Conservation (phyloP, 2,888 invertebrate genomes). For the Oscheius sp. region DNA sequence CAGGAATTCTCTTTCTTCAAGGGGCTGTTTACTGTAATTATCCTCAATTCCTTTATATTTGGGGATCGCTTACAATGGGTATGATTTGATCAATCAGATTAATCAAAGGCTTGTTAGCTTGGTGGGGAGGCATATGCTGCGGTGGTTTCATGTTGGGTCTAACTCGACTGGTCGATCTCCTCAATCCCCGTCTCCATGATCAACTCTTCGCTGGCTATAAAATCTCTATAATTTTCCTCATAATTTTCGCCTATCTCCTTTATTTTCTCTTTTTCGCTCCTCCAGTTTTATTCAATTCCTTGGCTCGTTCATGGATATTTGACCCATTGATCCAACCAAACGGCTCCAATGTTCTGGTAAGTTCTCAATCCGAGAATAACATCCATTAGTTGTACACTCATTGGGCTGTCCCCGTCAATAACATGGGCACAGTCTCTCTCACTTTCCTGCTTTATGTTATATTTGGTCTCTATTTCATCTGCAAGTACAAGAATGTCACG, state of each 20-base stretch:
- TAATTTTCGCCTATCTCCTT: constrained; percentile 1
- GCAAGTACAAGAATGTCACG: constrained; percentile 13
- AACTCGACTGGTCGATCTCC: constrained; percentile 26
- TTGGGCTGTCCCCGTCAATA: constrained; percentile 19
- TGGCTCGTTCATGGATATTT: constrained; percentile 9
- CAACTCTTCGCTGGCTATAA: constrained; percentile 10
- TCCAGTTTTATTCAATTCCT: constrained; percentile 19
- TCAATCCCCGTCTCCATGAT: constrained; percentile 22
- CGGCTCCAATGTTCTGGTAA: constrained; percentile 17
- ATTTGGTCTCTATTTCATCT: constrained; percentile 12
- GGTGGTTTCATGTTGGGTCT: constrained; percentile 17
- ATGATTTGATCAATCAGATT: background rate
- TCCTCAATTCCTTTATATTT: constrained; percentile 23
- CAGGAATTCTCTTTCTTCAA: constrained; percentile 10
- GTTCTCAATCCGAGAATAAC: background rate
- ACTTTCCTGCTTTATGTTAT: constrained; percentile 4
- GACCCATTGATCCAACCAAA: constrained; percentile 21
- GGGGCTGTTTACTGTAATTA: constrained; percentile 32
- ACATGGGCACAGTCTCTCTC: constrained; percentile 8
- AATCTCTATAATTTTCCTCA: background rate
- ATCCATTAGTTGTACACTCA: background rate
- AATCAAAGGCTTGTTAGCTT: background rate
- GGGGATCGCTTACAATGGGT: constrained; percentile 18
- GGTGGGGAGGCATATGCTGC: constrained; percentile 19
- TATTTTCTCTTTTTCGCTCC: constrained; percentile 18